Evolutionary conservation across 2,113 vertebrate species (phyloP), one percentile per base, ranked within the genome.

Genomic region (Dasypus novemcinctus): DNA sequence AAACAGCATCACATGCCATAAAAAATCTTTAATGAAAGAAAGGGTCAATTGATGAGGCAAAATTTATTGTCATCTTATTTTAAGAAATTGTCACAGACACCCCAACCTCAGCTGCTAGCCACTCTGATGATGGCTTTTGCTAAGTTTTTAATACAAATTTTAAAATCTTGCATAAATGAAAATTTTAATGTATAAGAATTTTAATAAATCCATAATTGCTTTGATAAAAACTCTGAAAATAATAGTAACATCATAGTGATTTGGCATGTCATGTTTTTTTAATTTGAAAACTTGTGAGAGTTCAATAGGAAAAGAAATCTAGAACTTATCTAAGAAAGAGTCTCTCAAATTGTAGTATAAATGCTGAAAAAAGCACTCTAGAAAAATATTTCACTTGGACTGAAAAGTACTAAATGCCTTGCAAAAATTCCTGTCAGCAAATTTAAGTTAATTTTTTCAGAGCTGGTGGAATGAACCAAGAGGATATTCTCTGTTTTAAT

Each of bases 361-460:
- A 96, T 98, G 93, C 95, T 98, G 96, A 96, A 96, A 97, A 88
- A 97, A 97, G 92, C 69, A 63, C 85, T 97, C 94, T 72, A 96
- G 93, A 97, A 97, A 98, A 98, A 98, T 98, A 98, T 98, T 98
- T 98, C 97, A 94, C 95, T 98, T 98, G 98, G 97, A 97, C 75
- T 97, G 94, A 96, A 91, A 97, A 87, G 49, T 95, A 95, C 43
- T 95, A 97, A 98, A 98, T 97, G 93, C 78, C 92, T 96, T 94
- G 80, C 93, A 93, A 97, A 97, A 98, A 96, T 96, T 84, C 85
- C 93, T 98, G 95, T 98, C 97, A 98, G 97, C 94, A 97, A 97
- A 97, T 98, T 94, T 92, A 91, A 96, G 93, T 95, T 97, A 97
- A 97, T 95, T 96, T 84, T 96, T 95, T 97, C 95, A 96, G 98